Conservation (phyloP, 2,113 vertebrate genomes). For the Loxodonta africana region DNA sequence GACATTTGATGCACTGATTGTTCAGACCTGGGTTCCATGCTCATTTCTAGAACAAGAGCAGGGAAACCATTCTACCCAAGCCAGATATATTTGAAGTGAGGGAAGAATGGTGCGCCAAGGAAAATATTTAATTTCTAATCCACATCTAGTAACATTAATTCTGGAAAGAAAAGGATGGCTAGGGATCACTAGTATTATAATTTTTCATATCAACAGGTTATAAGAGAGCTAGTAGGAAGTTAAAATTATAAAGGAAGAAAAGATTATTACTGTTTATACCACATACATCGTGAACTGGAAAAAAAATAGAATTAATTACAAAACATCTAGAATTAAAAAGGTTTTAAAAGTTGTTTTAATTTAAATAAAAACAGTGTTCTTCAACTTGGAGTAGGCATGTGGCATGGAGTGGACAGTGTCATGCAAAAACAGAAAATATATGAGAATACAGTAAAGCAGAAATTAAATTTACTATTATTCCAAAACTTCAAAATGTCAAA, state of each 20-base stretch:
- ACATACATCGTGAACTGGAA: not conserved
- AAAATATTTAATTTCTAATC: not conserved
- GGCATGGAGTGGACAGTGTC: not conserved
- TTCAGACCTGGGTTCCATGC: not conserved
- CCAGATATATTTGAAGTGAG: not conserved
- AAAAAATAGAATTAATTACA: not conserved
- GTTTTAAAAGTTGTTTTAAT: not conserved
- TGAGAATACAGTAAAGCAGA: not conserved
- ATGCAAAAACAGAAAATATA: not conserved
- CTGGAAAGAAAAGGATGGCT: not conserved
- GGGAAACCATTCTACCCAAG: not conserved
- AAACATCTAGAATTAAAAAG: not conserved
- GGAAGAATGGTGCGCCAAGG: not conserved
- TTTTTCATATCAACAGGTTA: not conserved
- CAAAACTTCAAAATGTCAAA: not conserved
- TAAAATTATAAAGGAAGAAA: not conserved
- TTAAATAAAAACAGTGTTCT: not conserved
- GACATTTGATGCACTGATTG: not conserved
- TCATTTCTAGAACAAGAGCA: too few relatives aligned
- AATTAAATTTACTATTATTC: not conserved
- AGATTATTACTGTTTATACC: not conserved
- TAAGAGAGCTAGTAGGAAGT: not conserved
- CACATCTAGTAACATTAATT: not conserved
- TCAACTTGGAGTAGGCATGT: not conserved
- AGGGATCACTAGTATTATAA: not conserved